Conservation (phyloP, 2,113 vertebrate genomes). For the Cyanistes caeruleus region DNA sequence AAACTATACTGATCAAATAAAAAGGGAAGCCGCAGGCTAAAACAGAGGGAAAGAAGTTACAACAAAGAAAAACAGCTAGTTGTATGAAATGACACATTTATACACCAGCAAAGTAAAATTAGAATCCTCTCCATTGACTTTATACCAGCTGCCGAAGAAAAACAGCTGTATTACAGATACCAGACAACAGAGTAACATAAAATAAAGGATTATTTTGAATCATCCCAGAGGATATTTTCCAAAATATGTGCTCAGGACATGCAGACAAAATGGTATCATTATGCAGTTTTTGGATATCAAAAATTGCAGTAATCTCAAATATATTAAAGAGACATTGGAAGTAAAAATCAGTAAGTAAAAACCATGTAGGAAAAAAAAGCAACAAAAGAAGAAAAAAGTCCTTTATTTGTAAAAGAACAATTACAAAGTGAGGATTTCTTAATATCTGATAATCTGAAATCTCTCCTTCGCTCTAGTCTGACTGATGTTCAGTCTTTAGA, state of each 20-base stretch:
- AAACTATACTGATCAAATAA: constrained; percentile 84
- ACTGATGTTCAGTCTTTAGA: neutral
- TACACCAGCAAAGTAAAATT: constrained; percentile 77
- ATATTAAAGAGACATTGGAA: neutral
- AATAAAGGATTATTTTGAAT: constrained; percentile 58
- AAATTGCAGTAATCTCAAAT: neutral
- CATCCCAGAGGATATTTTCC: constrained; percentile 7
- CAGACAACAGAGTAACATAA: constrained; percentile 46
- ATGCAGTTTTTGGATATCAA: neutral
- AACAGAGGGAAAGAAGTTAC: constrained; percentile 75
- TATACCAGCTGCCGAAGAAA: constrained; percentile 63
- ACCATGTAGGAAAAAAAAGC: neutral
- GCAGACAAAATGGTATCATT: neutral
- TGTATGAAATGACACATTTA: constrained; percentile 79
- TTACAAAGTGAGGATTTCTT: neutral
- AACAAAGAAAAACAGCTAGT: constrained; percentile 81
- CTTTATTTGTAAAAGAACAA: neutral
- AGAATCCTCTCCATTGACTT: constrained; percentile 70
- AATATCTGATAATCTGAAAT: neutral
- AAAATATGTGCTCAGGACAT: neutral
- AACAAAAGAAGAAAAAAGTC: neutral
- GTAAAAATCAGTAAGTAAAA: neutral
- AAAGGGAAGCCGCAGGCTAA: constrained; percentile 74
- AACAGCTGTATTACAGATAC: constrained; percentile 58
- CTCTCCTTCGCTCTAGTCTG: neutral